Evolutionary conservation across 2,797 vertebrate genomes (phyloP), one percentile per base, ranked within the genome.

Genomic region (Labroides dimidiatus): DNA sequence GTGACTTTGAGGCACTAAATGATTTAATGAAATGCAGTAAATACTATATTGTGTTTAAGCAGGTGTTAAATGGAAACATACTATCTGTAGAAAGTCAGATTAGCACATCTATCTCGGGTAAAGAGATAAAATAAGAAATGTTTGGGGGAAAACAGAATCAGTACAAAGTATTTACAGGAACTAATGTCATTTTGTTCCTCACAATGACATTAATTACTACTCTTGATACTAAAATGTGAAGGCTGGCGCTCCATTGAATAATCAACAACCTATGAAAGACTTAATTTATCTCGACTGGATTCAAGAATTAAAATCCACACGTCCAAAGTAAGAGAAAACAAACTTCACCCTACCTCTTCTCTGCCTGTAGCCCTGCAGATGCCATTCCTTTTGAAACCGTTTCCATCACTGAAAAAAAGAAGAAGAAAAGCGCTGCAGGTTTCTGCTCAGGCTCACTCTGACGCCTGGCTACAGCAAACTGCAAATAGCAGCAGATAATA

Each of bases 161-260:
- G n/a, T n/a, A n/a, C n/a, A n/a, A n/a, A n/a, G n/a, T 13, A 12
- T 13, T 41, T 41, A 2, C 24, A 21, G 4, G 4, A 47, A 1
- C 13, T 13, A 13, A 13, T 21, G 11, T 13, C 10, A 17, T 30
- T 3, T 51, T 24, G 21, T 6, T 49, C n/a, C n/a, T 12, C 30
- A 56, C 53, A 30, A 64, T 9, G 1, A 5, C 10, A 56, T 36
- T n/a, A 37, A 39, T 84, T 81, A 88, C 95, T 96, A 86, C 95
- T 94, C 93, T 3, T 75, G 91, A 95, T 95, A 54, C 94, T 96
- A 90, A 93, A 89, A 13, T 0, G n/a, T 42, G 44, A n/a, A 16
- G 4, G 10, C 49, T 36, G 23, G 9, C n/a, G 15, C 6, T 62
- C 19, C 8, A 57, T 2, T 9, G 2, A 52, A 24, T 8, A 11